phyloP scores from a whole-genome alignment of 2,888 invertebrate species.

The Hedychridium roseum region DNA sequence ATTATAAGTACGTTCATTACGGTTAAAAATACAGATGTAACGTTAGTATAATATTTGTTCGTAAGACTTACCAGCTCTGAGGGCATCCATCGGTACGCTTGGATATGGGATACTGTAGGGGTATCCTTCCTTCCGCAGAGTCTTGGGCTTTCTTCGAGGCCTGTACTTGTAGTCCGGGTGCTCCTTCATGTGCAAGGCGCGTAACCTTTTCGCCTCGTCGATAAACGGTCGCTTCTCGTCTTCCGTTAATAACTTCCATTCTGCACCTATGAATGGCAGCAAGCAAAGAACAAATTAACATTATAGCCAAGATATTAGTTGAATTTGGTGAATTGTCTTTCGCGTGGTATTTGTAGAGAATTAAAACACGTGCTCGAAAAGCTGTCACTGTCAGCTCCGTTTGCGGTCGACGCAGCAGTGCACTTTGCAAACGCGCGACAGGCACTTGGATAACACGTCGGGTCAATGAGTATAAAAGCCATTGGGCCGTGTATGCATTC shows the following conservation, averaged over 20 bases:
- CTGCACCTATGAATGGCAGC: conserved; percentile 81
- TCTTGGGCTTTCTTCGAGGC: conserved; percentile 88
- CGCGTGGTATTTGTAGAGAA: too few species aligned
- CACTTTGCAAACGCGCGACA: conserved; percentile 28
- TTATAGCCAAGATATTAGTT: too few species aligned
- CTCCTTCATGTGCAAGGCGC: conserved; percentile 95
- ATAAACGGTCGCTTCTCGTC: conserved; percentile 97
- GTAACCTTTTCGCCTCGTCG: conserved; percentile 93
- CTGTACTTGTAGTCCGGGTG: conserved; percentile 95
- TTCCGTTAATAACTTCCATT: conserved; percentile 95
- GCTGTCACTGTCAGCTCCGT: not conserved
- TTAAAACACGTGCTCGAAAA: not conserved
- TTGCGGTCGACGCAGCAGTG: conserved; percentile 12
- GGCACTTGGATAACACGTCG: conserved; percentile 34
- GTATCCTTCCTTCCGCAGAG: conserved; percentile 87
- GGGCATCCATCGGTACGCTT: conserved; percentile 88
- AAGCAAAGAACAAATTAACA: too few species aligned
- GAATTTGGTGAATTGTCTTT: too few species aligned
- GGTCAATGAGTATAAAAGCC: conserved; percentile 27
- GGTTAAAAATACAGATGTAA: too few species aligned
- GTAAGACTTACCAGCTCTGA: conserved; percentile 78
- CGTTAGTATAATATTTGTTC: too few species aligned
- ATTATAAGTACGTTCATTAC: too few species aligned
- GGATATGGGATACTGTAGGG: conserved; percentile 93
- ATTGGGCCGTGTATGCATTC: too few species aligned